phyloP scores from a whole-genome alignment of 2,113 vertebrate genomes.

The Rhinogobius similis region DNA sequence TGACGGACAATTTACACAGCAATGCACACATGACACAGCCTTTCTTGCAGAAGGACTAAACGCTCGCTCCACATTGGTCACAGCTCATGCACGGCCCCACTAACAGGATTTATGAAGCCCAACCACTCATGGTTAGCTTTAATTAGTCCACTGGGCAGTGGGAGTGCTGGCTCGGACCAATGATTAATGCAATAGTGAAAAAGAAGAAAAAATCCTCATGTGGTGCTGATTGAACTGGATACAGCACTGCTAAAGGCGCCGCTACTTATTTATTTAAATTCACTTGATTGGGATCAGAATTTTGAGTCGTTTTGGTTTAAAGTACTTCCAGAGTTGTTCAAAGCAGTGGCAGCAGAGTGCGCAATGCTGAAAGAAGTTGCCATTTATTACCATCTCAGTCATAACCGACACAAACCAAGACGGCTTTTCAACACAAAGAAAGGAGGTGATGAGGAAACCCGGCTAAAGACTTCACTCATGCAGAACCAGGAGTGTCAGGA shows the following conservation, averaged over 20 bases:
- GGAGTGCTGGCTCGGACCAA: slow-evolving; percentile 50
- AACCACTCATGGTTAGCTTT: slow-evolving; percentile 34
- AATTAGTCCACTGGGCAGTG: slow-evolving; percentile 67
- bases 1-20: too few species aligned
- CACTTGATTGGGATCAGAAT: slow-evolving; percentile 54
- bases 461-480: slow-evolving; percentile 53
- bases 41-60: slow-evolving; percentile 11
- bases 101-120: slow-evolving; percentile 67
- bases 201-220: slow-evolving; percentile 36
- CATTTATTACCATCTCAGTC: slow-evolving; percentile 67
- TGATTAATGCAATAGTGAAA: slow-evolving; percentile 61
- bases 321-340: background rate
- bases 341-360: slow-evolving; percentile 58
- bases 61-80: slow-evolving; percentile 64
- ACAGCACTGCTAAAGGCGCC: slow-evolving; percentile 40
- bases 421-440: slow-evolving; percentile 70
- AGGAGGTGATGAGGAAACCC: slow-evolving; percentile 55
- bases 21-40: slow-evolving; percentile 30
- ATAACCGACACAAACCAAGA: slow-evolving; percentile 48
- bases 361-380: slow-evolving; percentile 64
- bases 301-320: slow-evolving; percentile 10
- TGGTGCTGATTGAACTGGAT: slow-evolving; percentile 58
- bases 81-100: slow-evolving; percentile 42
- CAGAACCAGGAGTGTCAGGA: slow-evolving; percentile 48
- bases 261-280: slow-evolving; percentile 38